Evolutionary conservation across 2,888 invertebrate genomes (phyloP), one percentile per base, ranked within the genome.

Genomic region (Dryadula phaetusa): DNA sequence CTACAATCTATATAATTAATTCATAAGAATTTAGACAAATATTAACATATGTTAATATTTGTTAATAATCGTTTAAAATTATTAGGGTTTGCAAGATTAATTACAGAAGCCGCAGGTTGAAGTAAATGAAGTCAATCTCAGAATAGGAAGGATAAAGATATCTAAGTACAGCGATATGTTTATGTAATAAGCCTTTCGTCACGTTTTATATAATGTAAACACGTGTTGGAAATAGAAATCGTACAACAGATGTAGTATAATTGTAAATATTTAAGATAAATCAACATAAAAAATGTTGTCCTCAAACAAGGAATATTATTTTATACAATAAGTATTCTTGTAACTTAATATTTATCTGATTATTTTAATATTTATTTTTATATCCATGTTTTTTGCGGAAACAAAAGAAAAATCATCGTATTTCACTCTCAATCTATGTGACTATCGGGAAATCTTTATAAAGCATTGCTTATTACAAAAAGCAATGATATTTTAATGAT

Each of bases 41-140:
- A 20, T 7, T 7, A 7, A 34, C 32, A n/a, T n/a, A n/a, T n/a
- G n/a, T n/a, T n/a, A n/a, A n/a, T n/a, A n/a, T n/a, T n/a, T n/a
- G 16, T 20, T 14, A 20, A 5, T 6, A 2, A 22, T 47, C 6
- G 22, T 4, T 22, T 18, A 22, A 20, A 47, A 47, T 14, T 10
- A 12, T 46, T 22, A 47, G 12, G 20, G 20, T 20, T 46, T 12
- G 20, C 12, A 20, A 20, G 12, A 3, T 18, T 20, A 20, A 46
- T 2, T 22, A 20, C 10, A 56, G n/a, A 56, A 40, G 10, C 22
- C 10, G n/a, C 34, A 56, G 22, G n/a, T 22, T 25, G 40, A 10
- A 22, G 10, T 40, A 22, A 56, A 56, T 20, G n/a, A 56, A 56
- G 56, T 56, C 40, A 56, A 56, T 56, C 40, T 40, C 56, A 40